phyloP scores from a whole-genome alignment of 2,888 invertebrate genomes.

The Drosophila koepferae region DNA sequence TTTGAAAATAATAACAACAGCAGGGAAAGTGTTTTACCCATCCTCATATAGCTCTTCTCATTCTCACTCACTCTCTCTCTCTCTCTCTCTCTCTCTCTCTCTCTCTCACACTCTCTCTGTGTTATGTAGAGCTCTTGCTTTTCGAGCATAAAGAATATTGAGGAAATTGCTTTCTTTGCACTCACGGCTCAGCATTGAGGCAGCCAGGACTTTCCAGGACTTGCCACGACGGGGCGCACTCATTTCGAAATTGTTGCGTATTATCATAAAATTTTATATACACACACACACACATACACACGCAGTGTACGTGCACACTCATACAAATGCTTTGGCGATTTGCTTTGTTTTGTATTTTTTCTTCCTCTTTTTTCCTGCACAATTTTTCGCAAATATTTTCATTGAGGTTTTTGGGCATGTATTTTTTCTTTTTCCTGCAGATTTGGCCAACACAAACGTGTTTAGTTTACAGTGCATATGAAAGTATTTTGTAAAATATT shows the following conservation, averaged over 20 bases:
- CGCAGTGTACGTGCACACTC: slow-evolving; percentile 61
- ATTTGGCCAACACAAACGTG: slow-evolving; percentile 16
- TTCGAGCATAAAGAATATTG: slow-evolving; percentile 70
- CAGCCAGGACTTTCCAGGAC: slow-evolving; percentile 13
- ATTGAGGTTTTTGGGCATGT: slow-evolving; percentile 19
- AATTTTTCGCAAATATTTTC: slow-evolving; percentile 41
- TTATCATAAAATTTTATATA: slow-evolving; percentile 75
- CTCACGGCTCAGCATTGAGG: slow-evolving; percentile 52
- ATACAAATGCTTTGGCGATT: slow-evolving; percentile 54
- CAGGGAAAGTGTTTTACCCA: slow-evolving; percentile 44
- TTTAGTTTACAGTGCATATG: slow-evolving; percentile 21
- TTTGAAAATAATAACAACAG: slow-evolving; percentile 75
- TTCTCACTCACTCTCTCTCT: neutral
- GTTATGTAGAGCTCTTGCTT: slow-evolving; percentile 7
- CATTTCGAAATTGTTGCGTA: slow-evolving; percentile 76
- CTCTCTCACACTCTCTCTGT: neutral
- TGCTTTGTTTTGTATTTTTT: slow-evolving; percentile 45
- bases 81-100: neutral
- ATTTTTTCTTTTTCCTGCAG: neutral
- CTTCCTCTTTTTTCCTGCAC: slow-evolving; percentile 19
- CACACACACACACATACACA: slow-evolving; percentile 7
- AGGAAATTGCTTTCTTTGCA: slow-evolving; percentile 76
- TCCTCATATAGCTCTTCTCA: neutral
- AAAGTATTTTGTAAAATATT: slow-evolving; percentile 33
- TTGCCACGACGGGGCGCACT: slow-evolving; percentile 57